Base-by-base conservation (phyloP, 2,888 invertebrate genomes). In the Lapara coniferarum region DNA sequence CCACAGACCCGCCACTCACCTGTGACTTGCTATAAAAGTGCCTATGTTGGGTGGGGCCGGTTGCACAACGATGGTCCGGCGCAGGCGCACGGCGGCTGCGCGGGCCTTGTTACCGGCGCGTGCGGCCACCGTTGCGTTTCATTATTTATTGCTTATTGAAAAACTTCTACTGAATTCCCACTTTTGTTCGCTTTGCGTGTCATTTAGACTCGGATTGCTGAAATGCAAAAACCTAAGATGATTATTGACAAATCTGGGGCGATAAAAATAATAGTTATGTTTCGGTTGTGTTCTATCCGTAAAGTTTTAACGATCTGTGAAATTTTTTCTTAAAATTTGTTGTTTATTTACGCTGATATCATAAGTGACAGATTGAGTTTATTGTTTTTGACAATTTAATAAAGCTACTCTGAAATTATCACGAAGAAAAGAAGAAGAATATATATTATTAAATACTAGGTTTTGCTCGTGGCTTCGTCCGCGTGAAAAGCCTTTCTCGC, bases 111-210 rank as follows among this genome's bases (percentile, higher is more conserved):
- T 92, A 92, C 88, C 86, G 85, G 89, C 89, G 91, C 89, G 90
- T 88, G 91, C 91, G 88, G 89, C 91, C 89, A 88, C 92, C 85
- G 89, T 89, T 90, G 89, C 89, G 85, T 88, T 89, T 86, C 89
- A 88, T 91, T 92, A 92, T 93, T 93, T 93, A 93, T 92, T 90
- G 91, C 91, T 90, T 91, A 93, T 93, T 92, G 92, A 92, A 92
- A 92, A 92, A 92, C 91, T 87, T 85, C 86, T 78, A 82, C 78
- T 79, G 79, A 83, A 69, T 86, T 86, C 85, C 82, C 79, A 85
- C 84, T 85, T 83, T 85, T 87, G 89, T 84, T 84, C 83, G 12
- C 49, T 63, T 63, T 63, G 46, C 66, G 57, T 67, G 19, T 51
- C 46, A n/a, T 52, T 63, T 63, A 3, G 25, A n/a, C 5, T n/a